phyloP scores from a whole-genome alignment of 1,140 invertebrate species.

The Epicauta chinensis region DNA sequence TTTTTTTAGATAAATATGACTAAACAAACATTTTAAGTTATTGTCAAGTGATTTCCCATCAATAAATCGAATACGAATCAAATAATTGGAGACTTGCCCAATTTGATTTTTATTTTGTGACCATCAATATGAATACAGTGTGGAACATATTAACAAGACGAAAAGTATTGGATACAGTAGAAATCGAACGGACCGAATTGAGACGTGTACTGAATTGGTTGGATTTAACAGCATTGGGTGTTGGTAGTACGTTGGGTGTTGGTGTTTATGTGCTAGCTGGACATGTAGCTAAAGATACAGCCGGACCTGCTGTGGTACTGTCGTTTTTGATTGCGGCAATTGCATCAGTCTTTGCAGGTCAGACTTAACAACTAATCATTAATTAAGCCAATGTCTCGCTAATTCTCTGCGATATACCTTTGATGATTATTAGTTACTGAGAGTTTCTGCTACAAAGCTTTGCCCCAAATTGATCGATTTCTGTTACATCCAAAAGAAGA shows the following conservation, averaged over 20 bases:
- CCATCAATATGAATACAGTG: conserved; percentile 21
- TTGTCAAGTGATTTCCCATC: no score
- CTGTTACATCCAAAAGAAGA: no score
- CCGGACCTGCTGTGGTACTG: conserved; percentile 76
- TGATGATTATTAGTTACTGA: no score
- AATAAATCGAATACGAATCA: no score
- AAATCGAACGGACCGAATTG: conserved; percentile 48
- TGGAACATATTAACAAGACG: conserved; percentile 47
- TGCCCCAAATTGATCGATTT: no score
- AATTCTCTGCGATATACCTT: no score
- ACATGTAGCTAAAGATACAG: conserved; percentile 68
- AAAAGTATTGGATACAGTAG: conserved; percentile 42
- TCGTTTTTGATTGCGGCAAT: conserved; percentile 81
- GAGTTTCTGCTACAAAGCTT: no score
- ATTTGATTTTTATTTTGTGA: no score
- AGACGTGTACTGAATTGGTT: conserved; percentile 63
- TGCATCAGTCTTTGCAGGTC: conserved; percentile 81
- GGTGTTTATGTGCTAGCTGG: conserved; percentile 86
- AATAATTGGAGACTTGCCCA: no score
- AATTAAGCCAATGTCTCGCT: no score
- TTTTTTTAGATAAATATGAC: no score
- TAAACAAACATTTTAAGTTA: no score
- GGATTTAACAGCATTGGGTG: conserved; percentile 71
- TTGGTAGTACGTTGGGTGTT: conserved; percentile 81
- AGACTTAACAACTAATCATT: conserved; percentile 14